Conservation (phyloP, 2,797 vertebrate genomes). For the Stomatorhinus walkeri region DNA sequence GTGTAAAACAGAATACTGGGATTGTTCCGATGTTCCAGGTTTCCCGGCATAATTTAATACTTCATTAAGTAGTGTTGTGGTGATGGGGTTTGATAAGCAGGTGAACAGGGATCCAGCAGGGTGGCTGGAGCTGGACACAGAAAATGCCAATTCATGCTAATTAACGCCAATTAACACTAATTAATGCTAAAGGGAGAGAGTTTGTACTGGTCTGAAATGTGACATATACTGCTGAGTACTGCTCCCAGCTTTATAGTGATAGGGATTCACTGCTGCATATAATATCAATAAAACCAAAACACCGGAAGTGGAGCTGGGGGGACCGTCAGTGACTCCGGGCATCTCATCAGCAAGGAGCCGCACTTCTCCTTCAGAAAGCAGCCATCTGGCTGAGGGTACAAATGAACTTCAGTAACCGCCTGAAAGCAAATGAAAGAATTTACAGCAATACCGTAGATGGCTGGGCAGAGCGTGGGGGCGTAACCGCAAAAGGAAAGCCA, state of each 20-base stretch:
- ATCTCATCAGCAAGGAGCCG: not conserved
- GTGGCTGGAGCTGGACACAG: not conserved
- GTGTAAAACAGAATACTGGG: not conserved
- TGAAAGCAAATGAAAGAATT: not conserved
- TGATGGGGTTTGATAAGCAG: not conserved
- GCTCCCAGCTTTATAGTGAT: not conserved
- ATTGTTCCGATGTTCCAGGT: not conserved
- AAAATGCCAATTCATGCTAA: not conserved
- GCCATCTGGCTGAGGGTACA: not conserved
- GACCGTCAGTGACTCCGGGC: not conserved
- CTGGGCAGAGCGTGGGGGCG: not conserved
- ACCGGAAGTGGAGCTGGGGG: not conserved
- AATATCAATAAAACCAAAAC: not conserved
- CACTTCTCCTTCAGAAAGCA: not conserved
- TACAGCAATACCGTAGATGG: constrained; percentile 14
- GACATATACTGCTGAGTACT: not conserved
- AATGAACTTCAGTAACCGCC: not conserved
- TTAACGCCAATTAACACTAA: not conserved
- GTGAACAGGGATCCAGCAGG: not conserved
- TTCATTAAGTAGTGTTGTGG: not conserved
- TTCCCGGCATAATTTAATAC: not conserved
- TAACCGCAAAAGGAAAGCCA: constrained; percentile 35
- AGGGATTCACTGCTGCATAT: not conserved
- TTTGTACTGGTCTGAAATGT: not conserved
- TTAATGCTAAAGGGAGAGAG: not conserved